Evolutionary conservation across 2,888 invertebrate genomes (phyloP).

Genomic region (Tiliacea aurago): DNA sequence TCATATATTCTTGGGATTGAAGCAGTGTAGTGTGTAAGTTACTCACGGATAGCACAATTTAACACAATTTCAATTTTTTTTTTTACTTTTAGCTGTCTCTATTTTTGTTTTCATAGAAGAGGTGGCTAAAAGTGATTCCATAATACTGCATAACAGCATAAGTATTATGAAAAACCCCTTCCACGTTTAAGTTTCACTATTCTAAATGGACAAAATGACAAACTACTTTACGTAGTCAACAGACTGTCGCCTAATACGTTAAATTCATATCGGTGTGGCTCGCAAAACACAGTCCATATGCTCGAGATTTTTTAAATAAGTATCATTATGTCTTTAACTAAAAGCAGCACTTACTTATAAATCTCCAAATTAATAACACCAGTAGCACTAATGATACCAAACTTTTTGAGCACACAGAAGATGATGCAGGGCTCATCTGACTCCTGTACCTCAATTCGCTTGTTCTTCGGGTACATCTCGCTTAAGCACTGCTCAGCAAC

Average conservation of each 20-base stretch:
- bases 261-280: neutral
- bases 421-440: constrained; percentile 87
- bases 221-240: neutral
- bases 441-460: constrained; percentile 79
- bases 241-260: neutral
- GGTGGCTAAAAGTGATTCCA: neutral
- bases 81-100: too few species aligned
- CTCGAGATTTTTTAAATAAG: neutral
- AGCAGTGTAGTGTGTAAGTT: neutral
- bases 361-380: constrained; percentile 84
- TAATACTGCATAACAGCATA: neutral
- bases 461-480: constrained; percentile 84
- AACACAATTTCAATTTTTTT: neutral
- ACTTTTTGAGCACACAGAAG: constrained; percentile 85
- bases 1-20: neutral
- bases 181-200: neutral
- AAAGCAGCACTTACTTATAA: constrained; percentile 74
- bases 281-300: neutral
- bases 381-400: constrained; percentile 82
- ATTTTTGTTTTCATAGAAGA: neutral
- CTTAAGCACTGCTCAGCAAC: constrained; percentile 81
- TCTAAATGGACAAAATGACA: neutral
- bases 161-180: neutral
- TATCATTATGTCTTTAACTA: neutral
- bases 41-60: neutral